Percentiles rank a stretch among this genome's conserved stretches.
These are phyloP conservation scores for Dinomys branickii DNA, from an alignment of 2,113 vertebrate genomes.

Conservation along the genomic window DNA sequence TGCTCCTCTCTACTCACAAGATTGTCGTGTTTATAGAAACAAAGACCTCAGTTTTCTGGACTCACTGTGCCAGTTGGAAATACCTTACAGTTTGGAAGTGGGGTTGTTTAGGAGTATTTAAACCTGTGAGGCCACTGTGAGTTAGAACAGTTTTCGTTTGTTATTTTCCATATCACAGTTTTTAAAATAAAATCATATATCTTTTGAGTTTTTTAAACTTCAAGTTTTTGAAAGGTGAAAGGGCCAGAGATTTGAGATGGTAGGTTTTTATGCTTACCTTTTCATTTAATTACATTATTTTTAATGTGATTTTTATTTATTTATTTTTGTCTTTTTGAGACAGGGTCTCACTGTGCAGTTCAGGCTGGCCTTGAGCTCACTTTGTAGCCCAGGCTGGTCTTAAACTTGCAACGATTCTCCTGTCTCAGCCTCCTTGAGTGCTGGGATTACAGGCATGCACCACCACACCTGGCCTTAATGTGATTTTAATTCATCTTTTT, in stretches of 20 bases:
- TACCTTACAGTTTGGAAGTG: not conserved
- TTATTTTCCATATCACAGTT: not conserved
- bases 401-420: no score
- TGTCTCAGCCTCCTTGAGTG: no score
- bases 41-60: not conserved
- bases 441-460: no score
- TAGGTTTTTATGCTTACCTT: not conserved
- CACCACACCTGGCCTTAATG: no score
- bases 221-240: not conserved
- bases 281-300: not conserved
- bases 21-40: not conserved
- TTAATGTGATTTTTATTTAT: no score
- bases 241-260: not conserved
- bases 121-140: not conserved
- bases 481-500: not conserved
- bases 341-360: no score
- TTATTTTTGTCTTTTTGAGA: no score
- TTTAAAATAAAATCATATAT: not conserved
- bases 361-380: no score
- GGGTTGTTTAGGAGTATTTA: not conserved
- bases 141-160: not conserved
- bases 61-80: not conserved
- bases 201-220: not conserved
- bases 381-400: no score
- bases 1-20: not conserved